phyloP scores from a whole-genome alignment of 2,113 vertebrate species.

The Megalops atlanticus region DNA sequence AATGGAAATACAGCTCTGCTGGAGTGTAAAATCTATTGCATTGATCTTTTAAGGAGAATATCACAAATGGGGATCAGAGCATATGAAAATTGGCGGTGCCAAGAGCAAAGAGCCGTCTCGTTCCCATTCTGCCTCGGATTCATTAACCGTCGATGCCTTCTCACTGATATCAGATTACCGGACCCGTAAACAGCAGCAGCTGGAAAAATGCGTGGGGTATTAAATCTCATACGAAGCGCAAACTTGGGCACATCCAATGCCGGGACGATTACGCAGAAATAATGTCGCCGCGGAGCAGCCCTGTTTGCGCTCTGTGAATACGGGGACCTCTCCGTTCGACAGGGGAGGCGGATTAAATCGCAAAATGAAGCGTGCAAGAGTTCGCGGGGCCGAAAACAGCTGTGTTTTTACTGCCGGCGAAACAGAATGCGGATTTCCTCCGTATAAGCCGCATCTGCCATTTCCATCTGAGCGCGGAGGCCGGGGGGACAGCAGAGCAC shows the following conservation, averaged over 20 bases:
- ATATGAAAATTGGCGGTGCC: not conserved
- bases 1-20: no score
- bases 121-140: not conserved
- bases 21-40: no score
- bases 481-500: constrained; percentile 99
- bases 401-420: constrained; percentile 75
- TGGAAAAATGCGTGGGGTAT: not conserved
- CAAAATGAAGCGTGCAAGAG: no score
- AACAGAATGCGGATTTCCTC: constrained; percentile 58
- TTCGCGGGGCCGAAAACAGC: constrained; percentile 62
- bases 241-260: not conserved
- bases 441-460: constrained; percentile 67
- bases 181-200: not conserved
- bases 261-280: not conserved
- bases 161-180: not conserved
- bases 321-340: constrained; percentile 6
- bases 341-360: constrained; percentile 3
- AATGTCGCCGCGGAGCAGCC: not conserved
- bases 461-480: constrained; percentile 81
- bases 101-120: not conserved
- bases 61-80: no score
- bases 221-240: not conserved
- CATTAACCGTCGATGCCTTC: not conserved
- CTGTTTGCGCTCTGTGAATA: not conserved
- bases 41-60: no score